Base-by-base conservation (phyloP, 2,113 vertebrate genomes). In the Elgaria multicarinata region DNA sequence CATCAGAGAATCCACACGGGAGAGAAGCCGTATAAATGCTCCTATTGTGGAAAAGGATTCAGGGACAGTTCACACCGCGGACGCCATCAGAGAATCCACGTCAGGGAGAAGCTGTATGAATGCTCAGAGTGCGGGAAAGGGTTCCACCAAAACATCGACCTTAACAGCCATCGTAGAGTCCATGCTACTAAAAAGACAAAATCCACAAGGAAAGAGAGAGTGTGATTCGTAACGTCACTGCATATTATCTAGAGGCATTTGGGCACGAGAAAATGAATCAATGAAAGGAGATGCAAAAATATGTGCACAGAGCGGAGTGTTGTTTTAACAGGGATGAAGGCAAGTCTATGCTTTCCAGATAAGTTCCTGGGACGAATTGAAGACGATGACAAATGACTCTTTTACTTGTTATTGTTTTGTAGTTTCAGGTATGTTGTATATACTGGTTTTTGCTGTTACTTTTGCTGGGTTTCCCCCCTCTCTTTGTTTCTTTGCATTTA, bases 11-110 rank as follows among this genome's bases (percentile, higher is more conserved):
- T 62, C 16, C 58, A 62, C 58, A 62, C 58, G 12, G 20, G 10
- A 53, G 46, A 79, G 46, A 79, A 91, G 18, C 46, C 76, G 22
- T 91, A 79, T 55, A 36, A 82, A 66, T 90, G 66, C 42, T 50
- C 6, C 16, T 91, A 87, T 50, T 87, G 31, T n/a, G 72, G 64
- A 6, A 87, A 90, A 62, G 36, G 39, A n/a, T 53, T 93, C 36
- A 50, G 14, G 39, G 31, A 50, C n/a, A 84, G 85, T 33, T 79
- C 31, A 39, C 28, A 72, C n/a, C 24, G 87, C 24, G 20, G 26
- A 58, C 66, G 72, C 44, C 13, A 69, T 10, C 18, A 26, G 84
- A 85, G 58, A n/a, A 86, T 13, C 31, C 55, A 85, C 36, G 14
- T 33, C 67, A 7, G 28, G 66, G n/a, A 87, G 44, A 87, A 91